Evolutionary conservation across 2,113 vertebrate genomes (phyloP).

Genomic region (Eretmochelys imbricata): DNA sequence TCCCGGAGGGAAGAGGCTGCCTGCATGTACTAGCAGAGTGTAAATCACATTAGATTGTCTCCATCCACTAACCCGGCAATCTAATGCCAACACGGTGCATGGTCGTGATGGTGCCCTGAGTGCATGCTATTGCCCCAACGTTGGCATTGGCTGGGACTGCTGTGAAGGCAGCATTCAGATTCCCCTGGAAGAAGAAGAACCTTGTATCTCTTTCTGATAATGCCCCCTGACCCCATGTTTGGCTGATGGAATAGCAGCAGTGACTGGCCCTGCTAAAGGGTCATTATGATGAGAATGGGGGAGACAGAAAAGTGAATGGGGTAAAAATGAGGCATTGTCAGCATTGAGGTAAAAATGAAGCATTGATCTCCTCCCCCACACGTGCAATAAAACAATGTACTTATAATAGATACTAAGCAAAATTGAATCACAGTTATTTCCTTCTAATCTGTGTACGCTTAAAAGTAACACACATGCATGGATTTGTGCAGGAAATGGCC

Average conservation of each 20-base stretch:
- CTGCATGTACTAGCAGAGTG: constrained; percentile 15
- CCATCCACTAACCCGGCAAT: neutral
- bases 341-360: neutral
- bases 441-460: neutral
- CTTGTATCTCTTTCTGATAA: neutral
- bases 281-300: neutral
- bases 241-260: neutral
- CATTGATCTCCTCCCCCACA: neutral
- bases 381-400: neutral
- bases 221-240: neutral
- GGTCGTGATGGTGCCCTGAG: neutral
- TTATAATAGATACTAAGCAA: neutral
- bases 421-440: constrained; percentile 16
- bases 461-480: neutral
- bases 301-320: neutral
- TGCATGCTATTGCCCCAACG: constrained; percentile 8
- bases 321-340: neutral
- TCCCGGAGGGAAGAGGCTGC: neutral
- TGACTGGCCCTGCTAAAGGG: neutral
- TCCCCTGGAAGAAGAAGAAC: neutral
- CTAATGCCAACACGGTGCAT: accelerated
- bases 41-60: constrained; percentile 5
- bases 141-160: neutral
- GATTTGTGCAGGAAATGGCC: no score
- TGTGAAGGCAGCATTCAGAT: neutral